These are phyloP conservation scores for Celastrina argiolus DNA, from an alignment of 2,888 invertebrate species.

Conservation along the genomic window DNA sequence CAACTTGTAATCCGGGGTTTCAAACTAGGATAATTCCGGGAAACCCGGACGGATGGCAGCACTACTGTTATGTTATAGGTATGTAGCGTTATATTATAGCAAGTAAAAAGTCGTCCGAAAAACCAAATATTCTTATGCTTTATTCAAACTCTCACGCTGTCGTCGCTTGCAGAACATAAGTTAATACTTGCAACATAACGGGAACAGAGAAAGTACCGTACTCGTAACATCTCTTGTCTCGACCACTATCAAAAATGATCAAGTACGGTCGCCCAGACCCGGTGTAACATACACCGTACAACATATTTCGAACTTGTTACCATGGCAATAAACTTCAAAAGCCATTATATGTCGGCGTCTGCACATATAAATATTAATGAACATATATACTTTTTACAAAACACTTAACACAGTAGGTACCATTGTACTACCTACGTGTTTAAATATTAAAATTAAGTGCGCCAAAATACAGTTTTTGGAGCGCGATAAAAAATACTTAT, in stretches of 20 bases:
- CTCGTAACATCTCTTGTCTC: neutral
- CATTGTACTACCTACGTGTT: neutral
- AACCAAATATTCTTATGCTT: slow-evolving; percentile 13
- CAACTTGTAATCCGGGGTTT: too few species aligned
- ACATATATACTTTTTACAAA: neutral
- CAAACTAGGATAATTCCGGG: too few species aligned
- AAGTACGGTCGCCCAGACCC: neutral
- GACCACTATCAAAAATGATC: neutral
- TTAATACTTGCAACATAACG: slow-evolving; percentile 8
- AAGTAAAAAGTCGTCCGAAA: neutral
- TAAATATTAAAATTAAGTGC: neutral
- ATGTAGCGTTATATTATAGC: too few species aligned
- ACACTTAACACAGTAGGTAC: neutral
- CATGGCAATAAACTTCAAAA: neutral
- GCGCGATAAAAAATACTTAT: neutral
- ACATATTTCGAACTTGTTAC: neutral
- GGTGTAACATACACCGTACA: too few species aligned
- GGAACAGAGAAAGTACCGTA: slow-evolving; percentile 21
- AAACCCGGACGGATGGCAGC: too few species aligned
- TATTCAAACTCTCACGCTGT: neutral
- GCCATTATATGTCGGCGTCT: too few species aligned
- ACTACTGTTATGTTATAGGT: too few species aligned
- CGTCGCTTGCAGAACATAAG: neutral
- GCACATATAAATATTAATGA: too few species aligned
- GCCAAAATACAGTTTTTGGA: neutral